A percentile compares a stretch with the other conserved stretches of the same genome.
These are phyloP conservation scores for Genyomyrus donnyi DNA, from an alignment of 2,113 vertebrate species.

Conservation along the genomic window DNA sequence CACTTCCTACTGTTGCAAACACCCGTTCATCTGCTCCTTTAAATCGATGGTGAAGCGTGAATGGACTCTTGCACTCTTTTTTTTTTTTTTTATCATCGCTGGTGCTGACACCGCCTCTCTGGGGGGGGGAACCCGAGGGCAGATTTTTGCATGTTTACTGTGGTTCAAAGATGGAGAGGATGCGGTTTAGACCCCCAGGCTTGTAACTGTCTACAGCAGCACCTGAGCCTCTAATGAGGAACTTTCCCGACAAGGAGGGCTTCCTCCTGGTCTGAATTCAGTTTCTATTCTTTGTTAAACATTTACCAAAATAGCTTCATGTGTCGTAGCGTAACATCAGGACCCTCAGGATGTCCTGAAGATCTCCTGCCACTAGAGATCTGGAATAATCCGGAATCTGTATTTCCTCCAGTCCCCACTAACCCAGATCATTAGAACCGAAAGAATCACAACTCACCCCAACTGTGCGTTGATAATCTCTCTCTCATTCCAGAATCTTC, in stretches of 20 bases:
- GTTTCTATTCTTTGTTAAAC: background rate
- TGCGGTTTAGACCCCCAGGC: background rate
- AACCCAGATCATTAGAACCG: background rate
- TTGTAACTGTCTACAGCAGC: background rate
- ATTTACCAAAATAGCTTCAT: background rate
- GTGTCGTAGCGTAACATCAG: background rate
- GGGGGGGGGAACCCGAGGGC: background rate
- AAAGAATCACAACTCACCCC: background rate
- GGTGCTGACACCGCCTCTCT: background rate
- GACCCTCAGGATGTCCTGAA: background rate
- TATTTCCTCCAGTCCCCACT: background rate
- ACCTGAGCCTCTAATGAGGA: background rate
- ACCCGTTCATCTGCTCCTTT: background rate
- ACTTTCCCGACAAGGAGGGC: background rate
- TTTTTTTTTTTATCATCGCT: too few relatives aligned
- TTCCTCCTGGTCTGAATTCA: background rate
- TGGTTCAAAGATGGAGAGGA: background rate
- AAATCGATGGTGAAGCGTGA: background rate
- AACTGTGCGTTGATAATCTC: constrained; percentile 31
- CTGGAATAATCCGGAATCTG: background rate
- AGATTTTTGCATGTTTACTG: background rate
- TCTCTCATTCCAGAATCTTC: constrained; percentile 78
- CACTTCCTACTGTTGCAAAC: background rate
- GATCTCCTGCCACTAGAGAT: background rate
- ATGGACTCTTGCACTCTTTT: background rate